These are phyloP conservation scores for Ophion ventricosus DNA, from an alignment of 2,888 invertebrate species.

Conservation along the genomic window DNA sequence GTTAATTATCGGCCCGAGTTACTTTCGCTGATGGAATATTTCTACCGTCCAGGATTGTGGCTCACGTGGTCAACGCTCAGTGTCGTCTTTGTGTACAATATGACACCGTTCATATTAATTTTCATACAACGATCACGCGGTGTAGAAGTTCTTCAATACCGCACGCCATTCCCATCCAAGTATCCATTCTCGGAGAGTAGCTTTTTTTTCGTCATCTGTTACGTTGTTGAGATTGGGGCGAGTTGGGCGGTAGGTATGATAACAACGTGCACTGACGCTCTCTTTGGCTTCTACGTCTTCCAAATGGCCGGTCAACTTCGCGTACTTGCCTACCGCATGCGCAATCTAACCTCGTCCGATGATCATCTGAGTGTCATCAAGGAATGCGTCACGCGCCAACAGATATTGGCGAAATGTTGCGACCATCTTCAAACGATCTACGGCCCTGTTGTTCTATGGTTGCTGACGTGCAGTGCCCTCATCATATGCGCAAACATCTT, in stretches of 20 bases:
- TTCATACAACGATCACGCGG: constrained; percentile 42
- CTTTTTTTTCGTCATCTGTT: constrained; percentile 65
- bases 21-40: constrained; percentile 38
- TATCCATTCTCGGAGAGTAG: constrained; percentile 67
- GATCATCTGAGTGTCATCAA: constrained; percentile 30
- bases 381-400: constrained; percentile 46
- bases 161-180: constrained; percentile 61
- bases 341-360: constrained; percentile 14
- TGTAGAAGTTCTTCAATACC: constrained; percentile 53
- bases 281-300: constrained; percentile 71
- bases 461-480: constrained; percentile 37
- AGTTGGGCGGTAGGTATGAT: constrained; percentile 46
- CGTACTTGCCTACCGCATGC: constrained; percentile 48
- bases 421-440: constrained; percentile 53
- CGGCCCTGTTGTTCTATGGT: constrained; percentile 56
- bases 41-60: constrained; percentile 40
- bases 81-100: constrained; percentile 39
- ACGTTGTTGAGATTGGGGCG: constrained; percentile 56
- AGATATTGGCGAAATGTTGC: constrained; percentile 39
- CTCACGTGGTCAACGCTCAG: constrained; percentile 29
- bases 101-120: constrained; percentile 61
- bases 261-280: constrained; percentile 67
- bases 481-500: constrained; percentile 54
- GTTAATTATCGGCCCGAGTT: constrained; percentile 38
- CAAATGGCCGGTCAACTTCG: constrained; percentile 58